Evolutionary conservation across 2,888 invertebrate genomes (phyloP), one percentile per base, ranked within the genome.

Genomic region (Morpho achilles): DNA sequence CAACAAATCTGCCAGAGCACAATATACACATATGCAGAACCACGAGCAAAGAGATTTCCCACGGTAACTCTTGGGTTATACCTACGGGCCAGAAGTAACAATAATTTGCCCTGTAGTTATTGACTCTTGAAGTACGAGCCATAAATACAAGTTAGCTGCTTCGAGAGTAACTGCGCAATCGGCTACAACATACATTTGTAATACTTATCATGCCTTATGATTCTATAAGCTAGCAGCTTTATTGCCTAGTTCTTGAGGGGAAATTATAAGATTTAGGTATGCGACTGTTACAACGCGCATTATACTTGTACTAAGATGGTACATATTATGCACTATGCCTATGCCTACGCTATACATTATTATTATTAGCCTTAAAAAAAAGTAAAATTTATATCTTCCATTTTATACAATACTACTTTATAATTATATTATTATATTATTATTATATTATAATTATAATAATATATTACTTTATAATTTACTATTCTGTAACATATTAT

Each of bases 61-160:
- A 86, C 86, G 84, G 80, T 78, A 77, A 81, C 78, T 73, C 75
- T 70, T 70, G 69, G 72, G 67, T 68, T 71, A 70, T 74, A 69
- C 72, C 61, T 71, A 72, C 70, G 66, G 67, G 74, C 71, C 69
- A 73, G 69, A 70, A 78, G 68, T 76, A 74, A 76, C 76, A 80
- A 79, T 80, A 75, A 82, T 83, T 79, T 76, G 74, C 76, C 74
- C 70, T 69, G 69, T 71, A 75, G 73, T 74, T 71, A 79, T 77
- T 76, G 74, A 75, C 72, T 75, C 69, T 72, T 77, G 71, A 71
- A 71, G 70, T 67, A 69, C 62, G 65, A 66, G 67, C 67, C 69
- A 73, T 73, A 73, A 72, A 73, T 71, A 71, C 65, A 67, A 70
- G 67, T 64, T 68, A 62, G 65, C 64, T 67, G 62, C 62, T 67